Base-by-base conservation (phyloP, 2,888 invertebrate species). In the Rhagonycha lutea region DNA sequence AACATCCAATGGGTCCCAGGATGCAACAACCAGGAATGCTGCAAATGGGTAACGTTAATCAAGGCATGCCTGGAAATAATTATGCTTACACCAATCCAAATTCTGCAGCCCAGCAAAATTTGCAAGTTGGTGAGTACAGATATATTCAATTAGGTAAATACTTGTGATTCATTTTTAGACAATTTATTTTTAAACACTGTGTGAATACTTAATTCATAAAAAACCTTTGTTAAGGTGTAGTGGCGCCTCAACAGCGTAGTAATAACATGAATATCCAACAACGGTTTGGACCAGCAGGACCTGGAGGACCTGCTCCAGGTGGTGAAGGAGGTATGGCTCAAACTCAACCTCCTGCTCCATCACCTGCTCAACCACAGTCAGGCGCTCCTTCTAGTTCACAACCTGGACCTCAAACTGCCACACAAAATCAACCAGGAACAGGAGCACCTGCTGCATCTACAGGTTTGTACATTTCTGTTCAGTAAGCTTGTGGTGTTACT, bases 361-460 rank as follows among this genome's bases (percentile, higher is more conserved):
- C 94, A 65, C 94, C 94, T 60, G 93, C 93, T 81, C 94, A 94
- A 80, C 94, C 94, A 11, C 94, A 94, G 81, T 92, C 94, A 69
- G 93, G 94, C 8, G 92, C 94, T 61, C 94, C 92, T 4, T 89
- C 90, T 63, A 90, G 91, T 14, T 89, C 90, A 14, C 91, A 92
- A 83, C 90, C 91, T 0, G 91, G 91, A 87, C 91, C 78, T 85
- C 90, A 85, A 79, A 89, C 91, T 80, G 89, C 89, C 62, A 88
- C 89, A 24, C 91, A 91, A 81, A 89, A 89, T 79, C 87, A 89
- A 85, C 86, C 88, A 65, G 85, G 88, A 18, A 70, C 70, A 0
- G 87, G 87, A 61, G 85, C 89, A 26, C 87, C 88, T 72, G 86
- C 87, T 14, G 86, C 88, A 9, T 87, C 88, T n/a, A 88, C 88